Evolutionary conservation across 2,888 invertebrate genomes (phyloP).

Genomic region (Microctonus hyperodae): DNA sequence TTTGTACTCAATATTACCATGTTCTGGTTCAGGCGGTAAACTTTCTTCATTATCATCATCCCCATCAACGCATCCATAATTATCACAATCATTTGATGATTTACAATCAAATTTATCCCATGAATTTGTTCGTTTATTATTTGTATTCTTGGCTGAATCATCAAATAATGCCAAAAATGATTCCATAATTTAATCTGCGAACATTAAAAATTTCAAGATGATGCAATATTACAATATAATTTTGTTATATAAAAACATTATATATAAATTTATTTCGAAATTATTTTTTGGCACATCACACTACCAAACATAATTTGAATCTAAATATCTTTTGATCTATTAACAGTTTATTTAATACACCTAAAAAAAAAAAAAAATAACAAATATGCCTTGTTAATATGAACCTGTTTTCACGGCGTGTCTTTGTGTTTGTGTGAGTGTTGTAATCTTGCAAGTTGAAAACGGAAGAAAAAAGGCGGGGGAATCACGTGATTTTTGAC

Average conservation of each 20-base stretch:
- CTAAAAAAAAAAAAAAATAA: conserved; percentile 1
- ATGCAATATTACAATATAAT: background rate
- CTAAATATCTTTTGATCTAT: background rate
- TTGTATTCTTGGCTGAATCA: conserved; percentile 64
- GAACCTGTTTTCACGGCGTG: background rate
- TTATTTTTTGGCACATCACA: background rate
- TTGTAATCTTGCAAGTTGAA: background rate
- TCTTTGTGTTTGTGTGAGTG: background rate
- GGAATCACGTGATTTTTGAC: conserved; percentile 37
- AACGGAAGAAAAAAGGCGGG: conserved; percentile 1
- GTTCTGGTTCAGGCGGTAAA: conserved; percentile 89
- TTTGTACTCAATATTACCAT: conserved; percentile 97
- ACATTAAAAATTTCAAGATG: background rate
- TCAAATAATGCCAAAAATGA: conserved; percentile 82
- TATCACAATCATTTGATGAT: conserved; percentile 62
- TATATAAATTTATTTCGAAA: background rate
- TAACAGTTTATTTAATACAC: background rate
- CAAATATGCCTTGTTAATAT: background rate
- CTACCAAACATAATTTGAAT: background rate
- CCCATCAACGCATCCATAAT: background rate
- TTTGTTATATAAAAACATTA: background rate
- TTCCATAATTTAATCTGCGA: conserved; percentile 70
- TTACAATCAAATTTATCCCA: conserved; percentile 65
- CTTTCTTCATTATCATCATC: conserved; percentile 67
- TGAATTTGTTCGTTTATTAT: conserved; percentile 63